Percentiles rank a stretch among this genome's conserved stretches.
Evolutionary conservation across 2,888 invertebrate species (phyloP).

Genomic region (Pammene fasciana): DNA sequence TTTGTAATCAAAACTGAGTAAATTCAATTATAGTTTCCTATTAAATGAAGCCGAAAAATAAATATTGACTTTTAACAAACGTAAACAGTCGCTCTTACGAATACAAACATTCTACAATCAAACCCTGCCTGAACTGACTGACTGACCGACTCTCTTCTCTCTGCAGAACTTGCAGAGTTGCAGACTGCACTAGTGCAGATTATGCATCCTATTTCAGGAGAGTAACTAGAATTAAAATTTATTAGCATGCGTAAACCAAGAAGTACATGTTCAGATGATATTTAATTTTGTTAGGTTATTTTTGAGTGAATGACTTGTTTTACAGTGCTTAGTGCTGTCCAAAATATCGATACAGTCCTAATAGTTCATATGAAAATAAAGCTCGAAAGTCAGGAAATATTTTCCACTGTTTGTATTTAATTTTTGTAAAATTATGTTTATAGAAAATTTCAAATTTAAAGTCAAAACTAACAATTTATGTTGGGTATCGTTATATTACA

Average conservation of each 20-base stretch:
- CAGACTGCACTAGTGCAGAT: too few relatives aligned
- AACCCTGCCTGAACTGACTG: background rate
- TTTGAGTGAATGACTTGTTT: slow-evolving; percentile 32
- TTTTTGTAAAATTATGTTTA: background rate
- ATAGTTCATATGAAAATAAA: background rate
- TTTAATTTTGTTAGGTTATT: slow-evolving; percentile 31
- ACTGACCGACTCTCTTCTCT: background rate
- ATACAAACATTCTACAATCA: background rate
- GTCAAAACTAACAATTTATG: too few relatives aligned
- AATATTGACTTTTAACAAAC: background rate
- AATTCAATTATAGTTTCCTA: background rate
- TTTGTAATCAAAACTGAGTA: background rate
- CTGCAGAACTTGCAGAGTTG: too few relatives aligned
- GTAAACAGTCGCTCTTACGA: background rate
- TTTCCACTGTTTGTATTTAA: background rate
- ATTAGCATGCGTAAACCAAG: background rate
- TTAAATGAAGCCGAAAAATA: background rate
- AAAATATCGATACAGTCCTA: slow-evolving; percentile 21
- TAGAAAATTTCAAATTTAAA: too few relatives aligned
- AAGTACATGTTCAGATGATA: slow-evolving; percentile 7
- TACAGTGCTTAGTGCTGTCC: slow-evolving; percentile 13
- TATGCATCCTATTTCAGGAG: slow-evolving; percentile 19
- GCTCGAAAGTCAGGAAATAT: background rate
- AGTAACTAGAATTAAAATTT: background rate
- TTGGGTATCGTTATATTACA: too few relatives aligned